Evolutionary conservation across 1,140 invertebrate species (phyloP), one percentile per base, ranked within the genome.

Genomic region (Berghia stephanieae): DNA sequence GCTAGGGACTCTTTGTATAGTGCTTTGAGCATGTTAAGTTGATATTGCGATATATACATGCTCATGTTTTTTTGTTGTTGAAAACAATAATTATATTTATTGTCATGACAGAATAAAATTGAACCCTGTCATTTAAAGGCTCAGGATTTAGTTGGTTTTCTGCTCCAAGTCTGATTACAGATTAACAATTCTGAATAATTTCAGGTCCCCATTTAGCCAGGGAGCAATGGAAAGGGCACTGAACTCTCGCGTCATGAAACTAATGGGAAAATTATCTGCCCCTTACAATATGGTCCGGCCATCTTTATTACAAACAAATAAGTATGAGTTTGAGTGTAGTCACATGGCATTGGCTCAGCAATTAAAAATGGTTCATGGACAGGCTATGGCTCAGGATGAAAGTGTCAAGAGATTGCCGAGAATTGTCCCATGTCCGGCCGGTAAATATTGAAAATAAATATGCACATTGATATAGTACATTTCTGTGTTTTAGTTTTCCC

Each of bases 221-320:
- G 89, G 91, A 43, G 90, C 93, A 0, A 90, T 96, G 83, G 76
- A 92, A 73, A 91, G 95, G 85, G 94, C 94, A 55, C 46, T 89
- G 18, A 79, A 89, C 83, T 78, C 74, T 0, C 72, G 84, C 79
- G 71, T 88, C 77, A 74, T 42, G 34, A 38, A 21, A 36, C 57
- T 73, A 21, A 55, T 38, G 43, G 46, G 77, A 55, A 36, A 73
- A 2, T 73, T 85, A 10, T 75, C 81, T 46, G 24, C 31, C 55
- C 68, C 57, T 27, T 86, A 85, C 75, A 70, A 52, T 38, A 66
- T 86, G 21, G 70, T 83, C 24, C 79, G 74, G 42, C 90, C 89
- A 36, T 0, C 52, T n/a, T 75, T 91, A 34, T 66, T 78, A 0
- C 89, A 90, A 77, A 87, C 87, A 34, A n/a, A 71, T 5, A 52